Evolutionary conservation across 1,140 invertebrate genomes (phyloP).

Genomic region (Hylyphantes graminicola): DNA sequence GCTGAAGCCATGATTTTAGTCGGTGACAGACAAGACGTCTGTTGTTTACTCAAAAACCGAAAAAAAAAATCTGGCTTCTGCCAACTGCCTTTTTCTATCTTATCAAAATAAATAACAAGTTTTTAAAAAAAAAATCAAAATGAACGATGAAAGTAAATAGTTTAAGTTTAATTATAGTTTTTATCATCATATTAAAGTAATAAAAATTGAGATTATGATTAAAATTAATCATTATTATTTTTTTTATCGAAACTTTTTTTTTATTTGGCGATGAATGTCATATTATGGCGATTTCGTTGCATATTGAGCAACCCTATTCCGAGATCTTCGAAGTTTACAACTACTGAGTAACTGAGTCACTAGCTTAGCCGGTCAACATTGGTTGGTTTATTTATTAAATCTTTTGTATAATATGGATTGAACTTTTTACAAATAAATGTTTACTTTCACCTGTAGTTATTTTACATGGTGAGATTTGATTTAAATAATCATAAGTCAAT

Average conservation of each 20-base stretch:
- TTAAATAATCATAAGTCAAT: constrained; percentile 5
- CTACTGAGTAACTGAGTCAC: constrained; percentile 60
- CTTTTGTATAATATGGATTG: constrained; percentile 47
- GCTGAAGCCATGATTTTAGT: constrained; percentile 8
- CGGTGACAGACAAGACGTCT: constrained; percentile 4
- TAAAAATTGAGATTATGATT: too few species aligned
- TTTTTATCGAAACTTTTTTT: background rate
- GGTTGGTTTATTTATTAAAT: constrained; percentile 42
- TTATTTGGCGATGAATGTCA: constrained; percentile 31
- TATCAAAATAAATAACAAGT: too few species aligned
- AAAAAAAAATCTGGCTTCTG: too few species aligned
- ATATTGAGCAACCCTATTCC: constrained; percentile 29
- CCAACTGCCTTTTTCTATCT: too few species aligned
- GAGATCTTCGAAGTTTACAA: constrained; percentile 39
- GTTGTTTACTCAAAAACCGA: background rate
- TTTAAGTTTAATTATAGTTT: too few species aligned
- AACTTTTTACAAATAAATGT: constrained; percentile 48
- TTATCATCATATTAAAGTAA: too few species aligned
- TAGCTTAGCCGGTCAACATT: constrained; percentile 57
- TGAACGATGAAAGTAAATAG: too few species aligned
- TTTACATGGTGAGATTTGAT: constrained; percentile 45
- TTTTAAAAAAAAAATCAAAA: too few species aligned
- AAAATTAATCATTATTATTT: too few species aligned
- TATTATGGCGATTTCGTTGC: constrained; percentile 13
- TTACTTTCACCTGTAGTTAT: constrained; percentile 24